Base-by-base conservation (phyloP, 1,140 invertebrate species). In the Plodia interpunctella region DNA sequence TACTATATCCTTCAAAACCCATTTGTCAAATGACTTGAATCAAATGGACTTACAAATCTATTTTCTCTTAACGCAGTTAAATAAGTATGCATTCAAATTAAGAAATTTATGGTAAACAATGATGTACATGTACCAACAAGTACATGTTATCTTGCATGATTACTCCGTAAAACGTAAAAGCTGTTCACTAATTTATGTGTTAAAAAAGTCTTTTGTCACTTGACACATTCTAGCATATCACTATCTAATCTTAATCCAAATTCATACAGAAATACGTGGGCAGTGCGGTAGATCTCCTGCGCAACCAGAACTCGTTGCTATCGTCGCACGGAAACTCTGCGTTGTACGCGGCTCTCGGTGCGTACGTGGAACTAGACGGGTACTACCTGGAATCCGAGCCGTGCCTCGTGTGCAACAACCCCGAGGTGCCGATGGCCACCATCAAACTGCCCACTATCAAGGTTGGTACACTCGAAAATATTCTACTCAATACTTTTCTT, bases 311-410 rank as follows among this genome's bases (percentile, higher is more conserved):
- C 84, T 93, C 95, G 61, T 80, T 97, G 17, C 87, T 99, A 0
- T 92, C 96, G 28, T 94, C 96, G 63, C 98, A 99, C 91, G 96
- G 97, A 19, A 99, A 99, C 90, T 96, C 97, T 0, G 96, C 95
- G 64, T 92, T 99, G 5, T 99, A 99, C 83, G 96, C 96, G 13
- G 95, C 97, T 55, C 89, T 99, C 20, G 95, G 96, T 52, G 96
- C 97, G 5, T 96, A 97, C 76, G 96, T 99, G 10, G 97, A 99
- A 77, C 93, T 99, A 51, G 98, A 99, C 85, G 98, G 98, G 0
- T 98, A 97, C 87, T 99, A 98, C 83, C 90, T 99, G 35, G 98
- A 99, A 90, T 98, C 97, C 63, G 97, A 99, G 78, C 98, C 98
- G 0, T 99, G 98, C 79, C 92, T 99, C 18, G 97, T 99, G 0